phyloP scores from a whole-genome alignment of 2,797 vertebrate genomes.

The Coregonus suidteri region DNA sequence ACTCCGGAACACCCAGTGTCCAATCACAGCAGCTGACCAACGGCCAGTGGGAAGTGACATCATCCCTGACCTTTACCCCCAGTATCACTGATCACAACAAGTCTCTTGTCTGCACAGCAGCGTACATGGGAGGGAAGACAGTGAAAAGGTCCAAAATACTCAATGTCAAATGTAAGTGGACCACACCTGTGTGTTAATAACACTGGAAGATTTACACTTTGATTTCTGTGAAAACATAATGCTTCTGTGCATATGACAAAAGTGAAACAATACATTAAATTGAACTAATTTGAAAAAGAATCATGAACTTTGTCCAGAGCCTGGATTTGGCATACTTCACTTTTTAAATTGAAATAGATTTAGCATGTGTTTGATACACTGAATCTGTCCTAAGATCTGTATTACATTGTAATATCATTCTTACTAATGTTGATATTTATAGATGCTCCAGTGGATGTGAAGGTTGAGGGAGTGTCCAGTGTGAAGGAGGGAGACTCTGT shows the following conservation, averaged over 20 bases:
- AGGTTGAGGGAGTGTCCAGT: no score
- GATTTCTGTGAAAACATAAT: no score
- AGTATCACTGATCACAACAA: constrained; percentile 49
- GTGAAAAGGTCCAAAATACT: constrained; percentile 26
- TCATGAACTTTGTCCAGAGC: neutral
- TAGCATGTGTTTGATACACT: neutral
- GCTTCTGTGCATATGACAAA: neutral
- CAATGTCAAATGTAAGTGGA: constrained; percentile 65
- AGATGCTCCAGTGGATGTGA: constrained; percentile 64
- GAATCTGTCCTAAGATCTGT: neutral
- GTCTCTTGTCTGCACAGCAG: constrained; percentile 53
- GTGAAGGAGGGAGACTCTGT: constrained; percentile 57
- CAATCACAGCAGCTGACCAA: constrained; percentile 26
- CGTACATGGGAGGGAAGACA: constrained; percentile 42
- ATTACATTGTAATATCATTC: neutral
- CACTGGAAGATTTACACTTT: neutral
- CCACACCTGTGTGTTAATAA: neutral
- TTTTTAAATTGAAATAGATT: neutral
- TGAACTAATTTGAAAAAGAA: neutral
- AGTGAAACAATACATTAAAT: no score
- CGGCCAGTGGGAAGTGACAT: constrained; percentile 56
- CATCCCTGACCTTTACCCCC: constrained; percentile 59
- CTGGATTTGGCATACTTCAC: neutral
- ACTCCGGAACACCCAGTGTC: constrained; percentile 26
- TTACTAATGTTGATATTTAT: neutral